Evolutionary conservation across 2,797 vertebrate species (phyloP).

Genomic region (Cichlasoma orientale): DNA sequence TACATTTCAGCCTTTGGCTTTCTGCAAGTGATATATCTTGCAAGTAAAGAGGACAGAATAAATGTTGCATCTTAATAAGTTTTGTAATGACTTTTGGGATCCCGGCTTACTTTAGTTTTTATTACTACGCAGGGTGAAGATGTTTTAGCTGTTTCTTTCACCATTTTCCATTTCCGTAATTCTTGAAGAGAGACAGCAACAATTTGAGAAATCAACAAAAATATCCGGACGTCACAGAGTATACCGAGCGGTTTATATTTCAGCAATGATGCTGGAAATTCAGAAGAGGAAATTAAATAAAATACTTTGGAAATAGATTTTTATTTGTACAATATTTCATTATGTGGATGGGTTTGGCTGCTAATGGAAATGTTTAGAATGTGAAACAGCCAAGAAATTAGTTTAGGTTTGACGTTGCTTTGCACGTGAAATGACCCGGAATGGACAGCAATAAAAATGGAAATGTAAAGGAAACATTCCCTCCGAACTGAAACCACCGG

Average conservation of each 20-base stretch:
- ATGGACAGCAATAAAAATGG: slow-evolving; percentile 82
- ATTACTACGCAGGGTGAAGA: background rate
- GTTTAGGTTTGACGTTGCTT: slow-evolving; percentile 68
- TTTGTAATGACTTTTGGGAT: slow-evolving; percentile 30
- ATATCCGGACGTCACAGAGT: slow-evolving; percentile 10
- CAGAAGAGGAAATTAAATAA: slow-evolving; percentile 30
- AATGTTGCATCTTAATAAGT: slow-evolving; percentile 43
- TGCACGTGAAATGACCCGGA: slow-evolving; percentile 73
- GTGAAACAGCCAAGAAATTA: slow-evolving; percentile 74
- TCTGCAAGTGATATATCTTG: slow-evolving; percentile 41
- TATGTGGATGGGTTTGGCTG: slow-evolving; percentile 42
- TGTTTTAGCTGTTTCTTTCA: background rate
- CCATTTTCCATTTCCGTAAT: slow-evolving; percentile 1
- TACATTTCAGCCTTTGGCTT: slow-evolving; percentile 43
- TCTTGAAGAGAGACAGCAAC: background rate
- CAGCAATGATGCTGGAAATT: slow-evolving; percentile 29
- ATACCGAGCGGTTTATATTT: slow-evolving; percentile 22
- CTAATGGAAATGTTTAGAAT: slow-evolving; percentile 75
- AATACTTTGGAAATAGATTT: slow-evolving; percentile 48
- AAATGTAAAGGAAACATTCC: slow-evolving; percentile 77
- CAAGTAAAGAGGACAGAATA: slow-evolving; percentile 41
- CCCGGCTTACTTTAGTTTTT: slow-evolving; percentile 1
- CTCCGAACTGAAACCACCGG: slow-evolving; percentile 58
- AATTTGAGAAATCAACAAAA: background rate
- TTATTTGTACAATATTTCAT: slow-evolving; percentile 67